Evolutionary conservation across 1,140 invertebrate species (phyloP).

Genomic region (Sycobia sp.): DNA sequence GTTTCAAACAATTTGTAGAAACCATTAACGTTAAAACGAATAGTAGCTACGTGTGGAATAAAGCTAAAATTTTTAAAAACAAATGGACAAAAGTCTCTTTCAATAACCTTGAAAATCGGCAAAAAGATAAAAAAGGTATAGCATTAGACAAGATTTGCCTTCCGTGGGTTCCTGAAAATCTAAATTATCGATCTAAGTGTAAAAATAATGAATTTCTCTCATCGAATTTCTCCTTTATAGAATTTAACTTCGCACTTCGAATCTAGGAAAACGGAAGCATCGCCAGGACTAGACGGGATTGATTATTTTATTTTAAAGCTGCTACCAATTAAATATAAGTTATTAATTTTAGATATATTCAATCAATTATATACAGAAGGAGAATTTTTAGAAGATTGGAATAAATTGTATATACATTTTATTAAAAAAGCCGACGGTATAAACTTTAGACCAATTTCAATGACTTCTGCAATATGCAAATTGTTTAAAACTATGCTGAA

Average conservation of each 20-base stretch:
- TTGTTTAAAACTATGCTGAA: too few species aligned
- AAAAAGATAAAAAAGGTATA: background rate
- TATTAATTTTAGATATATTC: too few species aligned
- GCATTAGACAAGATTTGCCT: background rate
- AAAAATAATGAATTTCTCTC: background rate
- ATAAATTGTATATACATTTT: conserved; percentile 22
- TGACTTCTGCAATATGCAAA: too few species aligned
- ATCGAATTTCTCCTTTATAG: background rate
- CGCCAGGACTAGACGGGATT: too few species aligned
- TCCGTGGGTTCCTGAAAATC: background rate
- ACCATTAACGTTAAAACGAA: background rate
- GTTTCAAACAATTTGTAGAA: background rate
- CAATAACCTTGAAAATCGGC: background rate
- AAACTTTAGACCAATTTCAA: conserved; percentile 29
- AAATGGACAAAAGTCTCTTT: background rate
- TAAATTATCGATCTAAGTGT: background rate
- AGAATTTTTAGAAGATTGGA: too few species aligned
- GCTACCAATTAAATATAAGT: background rate
- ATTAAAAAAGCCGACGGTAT: conserved; percentile 21
- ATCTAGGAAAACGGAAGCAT: background rate
- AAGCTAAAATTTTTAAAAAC: conserved; percentile 6
- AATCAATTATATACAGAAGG: conserved; percentile 6
- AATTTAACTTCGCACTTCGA: conserved; percentile 3
- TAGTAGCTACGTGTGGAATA: background rate
- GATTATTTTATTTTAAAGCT: background rate